Evolutionary conservation across 1,140 invertebrate species (phyloP).

Genomic region (Drosophila orosa): DNA sequence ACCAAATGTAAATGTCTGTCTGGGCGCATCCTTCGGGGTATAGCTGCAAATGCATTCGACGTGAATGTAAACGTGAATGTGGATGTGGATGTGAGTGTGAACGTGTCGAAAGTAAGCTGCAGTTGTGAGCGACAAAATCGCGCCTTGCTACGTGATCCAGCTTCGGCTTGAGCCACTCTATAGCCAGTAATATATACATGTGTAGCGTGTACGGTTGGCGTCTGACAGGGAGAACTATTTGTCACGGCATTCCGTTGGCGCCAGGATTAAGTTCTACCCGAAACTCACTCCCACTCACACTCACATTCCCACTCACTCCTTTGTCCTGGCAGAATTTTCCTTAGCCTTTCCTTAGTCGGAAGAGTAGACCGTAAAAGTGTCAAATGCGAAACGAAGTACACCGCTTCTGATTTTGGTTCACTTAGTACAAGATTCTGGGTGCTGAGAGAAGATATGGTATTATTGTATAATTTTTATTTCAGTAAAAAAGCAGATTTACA

Average conservation of each 20-base stretch:
- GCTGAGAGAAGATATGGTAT: no score
- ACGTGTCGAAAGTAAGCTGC: slow-evolving; percentile 66
- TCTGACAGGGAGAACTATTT: slow-evolving; percentile 69
- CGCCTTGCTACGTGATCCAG: slow-evolving; percentile 61
- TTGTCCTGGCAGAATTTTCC: slow-evolving; percentile 51
- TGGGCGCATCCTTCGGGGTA: slow-evolving; percentile 11
- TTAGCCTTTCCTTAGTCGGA: slow-evolving; percentile 4
- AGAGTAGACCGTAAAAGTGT: slow-evolving; percentile 31
- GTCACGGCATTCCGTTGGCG: slow-evolving; percentile 72
- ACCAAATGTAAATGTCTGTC: slow-evolving; percentile 59
- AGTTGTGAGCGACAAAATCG: slow-evolving; percentile 71
- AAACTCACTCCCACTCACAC: slow-evolving; percentile 5
- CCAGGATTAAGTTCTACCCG: slow-evolving; percentile 68
- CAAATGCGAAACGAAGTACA: slow-evolving; percentile 12
- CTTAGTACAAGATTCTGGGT: background rate
- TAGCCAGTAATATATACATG: slow-evolving; percentile 33
- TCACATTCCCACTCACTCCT: no score
- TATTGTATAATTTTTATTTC: background rate
- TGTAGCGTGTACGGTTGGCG: slow-evolving; percentile 16
- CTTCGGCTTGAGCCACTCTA: slow-evolving; percentile 26
- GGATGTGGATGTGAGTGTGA: slow-evolving; percentile 40
- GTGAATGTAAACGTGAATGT: slow-evolving; percentile 42
- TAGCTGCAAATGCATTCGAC: slow-evolving; percentile 66
- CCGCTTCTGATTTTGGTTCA: slow-evolving; percentile 9
- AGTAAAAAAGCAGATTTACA: background rate